Conservation (phyloP, 2,113 vertebrate species). For the Chauna torquata region DNA sequence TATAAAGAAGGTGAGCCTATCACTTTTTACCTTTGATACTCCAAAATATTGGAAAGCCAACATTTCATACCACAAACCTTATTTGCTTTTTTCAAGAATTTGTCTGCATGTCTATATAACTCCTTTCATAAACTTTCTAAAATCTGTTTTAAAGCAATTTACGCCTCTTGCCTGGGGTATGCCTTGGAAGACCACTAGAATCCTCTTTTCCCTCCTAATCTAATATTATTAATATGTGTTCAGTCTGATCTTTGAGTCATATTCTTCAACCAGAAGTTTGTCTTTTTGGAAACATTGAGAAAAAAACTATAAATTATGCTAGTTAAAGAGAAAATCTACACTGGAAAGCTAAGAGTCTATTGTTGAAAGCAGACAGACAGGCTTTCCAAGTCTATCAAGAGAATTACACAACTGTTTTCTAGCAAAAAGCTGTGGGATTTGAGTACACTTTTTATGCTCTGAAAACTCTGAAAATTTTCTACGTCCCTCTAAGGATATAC, state of each 20-base stretch:
- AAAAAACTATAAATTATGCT: constrained; percentile 16
- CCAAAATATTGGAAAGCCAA: background rate
- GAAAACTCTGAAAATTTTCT: constrained; percentile 33
- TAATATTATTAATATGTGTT: constrained; percentile 11
- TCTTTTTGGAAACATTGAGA: constrained; percentile 6
- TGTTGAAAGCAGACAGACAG: constrained; percentile 15
- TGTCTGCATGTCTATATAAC: background rate
- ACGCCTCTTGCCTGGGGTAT: background rate
- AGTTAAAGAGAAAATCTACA: background rate
- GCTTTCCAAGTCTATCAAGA: constrained; percentile 10
- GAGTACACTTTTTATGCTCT: constrained; percentile 43
- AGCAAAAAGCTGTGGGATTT: background rate
- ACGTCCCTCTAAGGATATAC: background rate
- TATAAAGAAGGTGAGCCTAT: background rate
- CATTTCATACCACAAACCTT: background rate
- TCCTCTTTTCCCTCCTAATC: background rate
- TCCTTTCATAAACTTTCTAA: background rate
- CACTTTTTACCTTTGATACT: background rate
- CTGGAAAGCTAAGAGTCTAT: background rate
- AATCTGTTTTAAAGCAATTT: background rate
- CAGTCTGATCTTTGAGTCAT: background rate
- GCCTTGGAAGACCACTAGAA: background rate
- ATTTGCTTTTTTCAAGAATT: background rate
- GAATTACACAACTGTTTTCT: constrained; percentile 35
- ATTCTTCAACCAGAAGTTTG: background rate